Conservation (phyloP, 2,113 vertebrate genomes). For the Coregonus clupeaformis region DNA sequence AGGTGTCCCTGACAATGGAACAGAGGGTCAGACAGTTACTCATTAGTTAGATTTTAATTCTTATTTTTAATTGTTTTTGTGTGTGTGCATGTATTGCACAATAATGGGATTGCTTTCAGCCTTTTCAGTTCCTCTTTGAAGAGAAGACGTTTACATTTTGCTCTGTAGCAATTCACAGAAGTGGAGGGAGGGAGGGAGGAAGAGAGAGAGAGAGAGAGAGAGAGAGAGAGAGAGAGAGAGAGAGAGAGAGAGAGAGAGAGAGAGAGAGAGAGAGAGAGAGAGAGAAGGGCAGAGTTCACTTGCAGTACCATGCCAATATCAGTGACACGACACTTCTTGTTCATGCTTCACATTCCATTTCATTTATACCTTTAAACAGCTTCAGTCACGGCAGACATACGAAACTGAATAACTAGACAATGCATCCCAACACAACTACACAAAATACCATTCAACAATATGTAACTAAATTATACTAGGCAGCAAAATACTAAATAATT, state of each 20-base stretch:
- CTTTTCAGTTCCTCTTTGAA: too few relatives aligned
- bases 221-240: neutral
- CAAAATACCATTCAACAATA: neutral
- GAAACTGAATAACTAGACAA: neutral
- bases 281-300: neutral
- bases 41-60: too few relatives aligned
- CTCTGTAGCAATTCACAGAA: too few relatives aligned
- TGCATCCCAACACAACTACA: neutral
- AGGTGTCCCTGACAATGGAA: too few relatives aligned
- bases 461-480: neutral
- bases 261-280: neutral
- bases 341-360: neutral
- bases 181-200: neutral
- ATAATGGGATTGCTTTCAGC: too few relatives aligned
- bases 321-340: neutral
- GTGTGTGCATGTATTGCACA: too few relatives aligned
- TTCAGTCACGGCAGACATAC: neutral
- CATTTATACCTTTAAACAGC: too few relatives aligned
- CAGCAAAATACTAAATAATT: neutral
- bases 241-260: too few relatives aligned
- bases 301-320: neutral
- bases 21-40: too few relatives aligned
- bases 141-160: too few relatives aligned
- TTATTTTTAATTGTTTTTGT: too few relatives aligned
- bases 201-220: neutral